Conservation (phyloP, 2,113 vertebrate species). For the Mixornis gularis region DNA sequence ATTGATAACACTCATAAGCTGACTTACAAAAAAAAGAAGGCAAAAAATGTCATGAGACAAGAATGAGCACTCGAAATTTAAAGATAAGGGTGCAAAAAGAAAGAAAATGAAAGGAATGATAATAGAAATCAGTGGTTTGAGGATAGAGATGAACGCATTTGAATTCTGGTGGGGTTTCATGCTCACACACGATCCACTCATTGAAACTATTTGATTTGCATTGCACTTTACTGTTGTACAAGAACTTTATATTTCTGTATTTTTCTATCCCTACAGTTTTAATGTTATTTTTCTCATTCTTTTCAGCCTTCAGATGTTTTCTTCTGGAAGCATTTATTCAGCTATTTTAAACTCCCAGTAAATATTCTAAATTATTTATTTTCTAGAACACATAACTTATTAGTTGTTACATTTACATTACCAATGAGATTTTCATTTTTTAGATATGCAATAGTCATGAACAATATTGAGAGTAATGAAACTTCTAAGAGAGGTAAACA, state of each 20-base stretch:
- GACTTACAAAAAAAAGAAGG: background rate
- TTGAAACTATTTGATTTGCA: background rate
- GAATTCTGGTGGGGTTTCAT: background rate
- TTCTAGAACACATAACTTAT: background rate
- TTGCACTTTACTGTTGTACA: background rate
- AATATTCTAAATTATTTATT: background rate
- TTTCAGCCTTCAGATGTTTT: background rate
- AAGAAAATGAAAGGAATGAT: background rate
- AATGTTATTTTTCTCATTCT: background rate
- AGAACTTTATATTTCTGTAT: background rate
- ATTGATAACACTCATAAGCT: background rate
- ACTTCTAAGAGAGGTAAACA: background rate
- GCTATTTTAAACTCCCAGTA: background rate
- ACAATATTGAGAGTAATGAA: background rate
- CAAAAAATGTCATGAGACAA: background rate
- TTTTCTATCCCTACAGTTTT: background rate
- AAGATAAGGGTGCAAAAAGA: background rate
- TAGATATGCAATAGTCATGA: background rate
- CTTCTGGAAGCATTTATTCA: background rate
- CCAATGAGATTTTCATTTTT: background rate
- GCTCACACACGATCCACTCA: background rate
- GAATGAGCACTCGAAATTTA: background rate
- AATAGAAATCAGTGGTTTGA: background rate
- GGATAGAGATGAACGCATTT: background rate
- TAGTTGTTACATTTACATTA: background rate